Evolutionary conservation across 2,888 invertebrate species (phyloP), one percentile per base, ranked within the genome.

Genomic region (Siphonodentalium dalli): DNA sequence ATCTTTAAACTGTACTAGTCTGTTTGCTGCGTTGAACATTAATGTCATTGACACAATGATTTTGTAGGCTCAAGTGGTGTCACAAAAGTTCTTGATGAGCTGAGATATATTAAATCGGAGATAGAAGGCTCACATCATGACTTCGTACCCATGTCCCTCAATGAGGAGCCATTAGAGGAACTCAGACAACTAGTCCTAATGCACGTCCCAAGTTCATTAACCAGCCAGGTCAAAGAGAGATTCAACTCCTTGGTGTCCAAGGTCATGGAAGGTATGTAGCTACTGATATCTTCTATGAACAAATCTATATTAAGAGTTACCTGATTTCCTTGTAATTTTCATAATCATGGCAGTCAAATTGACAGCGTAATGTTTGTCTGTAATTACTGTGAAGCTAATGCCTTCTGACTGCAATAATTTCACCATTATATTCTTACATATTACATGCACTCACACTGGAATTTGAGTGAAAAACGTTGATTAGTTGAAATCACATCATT

Each of bases 181-280:
- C 43, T 66, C 35, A 58, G 54, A 29, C 63, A 61, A 44, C 35
- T 65, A 34, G 47, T 56, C 8, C 45, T 63, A 28, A 65, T 63
- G 65, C 62, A 65, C 33, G 46, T 62, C 1, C 66, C 66, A 4
- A 42, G 48, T 13, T 61, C 62, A 9, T 3, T 66, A 18, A 62
- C 44, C 6, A 43, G 38, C 18, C 50, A 47, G 13, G 54, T 45
- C 7, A 46, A 41, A 20, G 41, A 44, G 9, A 52, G 51, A 29
- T 59, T 65, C 28, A 21, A 13, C 8, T 18, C 6, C 18, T 50
- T 55, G 15, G 54, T 66, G 7, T 26, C 50, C 6, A 29, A 59
- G 23, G 18, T 49, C 1, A 42, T 66, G 34, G 38, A 56, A 51
- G 65, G 65, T 66, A 47, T 42, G 20, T 42, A 11, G n/a, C n/a